A percentile compares a stretch with the other conserved stretches of the same genome.
These are phyloP conservation scores for Azorinus chamasolen DNA, from an alignment of 2,888 invertebrate genomes.

Conservation along the genomic window DNA sequence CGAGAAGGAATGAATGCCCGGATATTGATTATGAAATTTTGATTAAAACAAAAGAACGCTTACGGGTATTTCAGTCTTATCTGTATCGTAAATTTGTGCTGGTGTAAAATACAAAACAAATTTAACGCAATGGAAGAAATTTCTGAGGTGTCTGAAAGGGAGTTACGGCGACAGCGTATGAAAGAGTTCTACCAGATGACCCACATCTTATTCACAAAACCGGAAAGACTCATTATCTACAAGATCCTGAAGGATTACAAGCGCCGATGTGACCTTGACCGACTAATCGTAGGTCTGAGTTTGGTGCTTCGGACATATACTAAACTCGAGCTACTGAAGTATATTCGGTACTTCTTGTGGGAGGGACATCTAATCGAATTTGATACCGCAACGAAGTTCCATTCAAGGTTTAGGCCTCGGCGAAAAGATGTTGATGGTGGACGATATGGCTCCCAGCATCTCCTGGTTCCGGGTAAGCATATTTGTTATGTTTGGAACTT, in stretches of 20 bases:
- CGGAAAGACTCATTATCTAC: conserved; percentile 75
- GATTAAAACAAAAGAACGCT: too few species aligned
- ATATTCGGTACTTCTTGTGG: conserved; percentile 74
- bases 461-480: conserved; percentile 1
- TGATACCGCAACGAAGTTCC: conserved; percentile 58
- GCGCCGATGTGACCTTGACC: conserved; percentile 54
- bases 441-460: conserved; percentile 2
- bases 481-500: too few species aligned
- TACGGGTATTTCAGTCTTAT: too few species aligned
- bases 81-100: too few species aligned
- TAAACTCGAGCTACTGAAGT: conserved; percentile 75
- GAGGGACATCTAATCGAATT: conserved; percentile 68
- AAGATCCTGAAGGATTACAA: conserved; percentile 72
- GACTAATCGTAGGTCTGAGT: conserved; percentile 60
- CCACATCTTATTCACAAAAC: conserved; percentile 47
- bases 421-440: background rate
- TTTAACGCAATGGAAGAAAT: too few species aligned
- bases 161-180: conserved; percentile 37
- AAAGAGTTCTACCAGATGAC: conserved; percentile 45
- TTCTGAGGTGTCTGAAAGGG: conserved; percentile 4
- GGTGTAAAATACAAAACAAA: too few species aligned
- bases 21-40: too few species aligned
- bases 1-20: too few species aligned
- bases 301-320: conserved; percentile 74
- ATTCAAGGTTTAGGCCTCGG: conserved; percentile 36